phyloP scores from a whole-genome alignment of 2,888 invertebrate genomes.

The Capitulum mitella region DNA sequence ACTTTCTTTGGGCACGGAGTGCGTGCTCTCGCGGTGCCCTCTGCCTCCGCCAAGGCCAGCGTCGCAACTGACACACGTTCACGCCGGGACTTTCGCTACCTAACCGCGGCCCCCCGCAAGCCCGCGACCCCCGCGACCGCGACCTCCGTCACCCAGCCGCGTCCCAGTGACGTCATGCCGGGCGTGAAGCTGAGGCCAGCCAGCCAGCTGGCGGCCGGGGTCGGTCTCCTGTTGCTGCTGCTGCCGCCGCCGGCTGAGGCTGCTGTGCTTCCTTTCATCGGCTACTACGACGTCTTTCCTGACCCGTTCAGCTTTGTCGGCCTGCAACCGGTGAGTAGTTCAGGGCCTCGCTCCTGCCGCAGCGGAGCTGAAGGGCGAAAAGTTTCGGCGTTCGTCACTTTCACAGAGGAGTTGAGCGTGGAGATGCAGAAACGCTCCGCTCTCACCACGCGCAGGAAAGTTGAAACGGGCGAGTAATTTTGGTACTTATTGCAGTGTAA shows the following conservation, averaged over 20 bases:
- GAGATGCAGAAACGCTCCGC: too few relatives aligned
- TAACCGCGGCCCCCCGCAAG: not conserved
- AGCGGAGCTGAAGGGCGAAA: too few relatives aligned
- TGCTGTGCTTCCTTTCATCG: not conserved
- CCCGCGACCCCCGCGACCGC: not conserved
- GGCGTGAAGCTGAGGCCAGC: not conserved
- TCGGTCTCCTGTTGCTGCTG: not conserved
- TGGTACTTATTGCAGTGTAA: too few relatives aligned
- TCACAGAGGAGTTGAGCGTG: too few relatives aligned
- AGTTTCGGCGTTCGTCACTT: too few relatives aligned
- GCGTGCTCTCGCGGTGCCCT: too few relatives aligned
- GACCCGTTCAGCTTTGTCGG: not conserved
- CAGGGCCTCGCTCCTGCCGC: too few relatives aligned
- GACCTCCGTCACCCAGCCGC: not conserved
- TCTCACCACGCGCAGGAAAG: too few relatives aligned
- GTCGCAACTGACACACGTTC: not conserved
- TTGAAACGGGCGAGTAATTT: too few relatives aligned
- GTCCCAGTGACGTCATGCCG: not conserved
- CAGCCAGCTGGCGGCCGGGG: not conserved
- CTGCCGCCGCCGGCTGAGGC: not conserved
- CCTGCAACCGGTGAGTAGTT: not conserved
- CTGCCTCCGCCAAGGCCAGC: too few relatives aligned
- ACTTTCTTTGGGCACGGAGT: too few relatives aligned
- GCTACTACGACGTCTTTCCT: constrained; percentile 2
- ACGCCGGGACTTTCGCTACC: not conserved